Evolutionary conservation across 2,888 invertebrate genomes (phyloP).

Genomic region (Xestia sexstrigata): DNA sequence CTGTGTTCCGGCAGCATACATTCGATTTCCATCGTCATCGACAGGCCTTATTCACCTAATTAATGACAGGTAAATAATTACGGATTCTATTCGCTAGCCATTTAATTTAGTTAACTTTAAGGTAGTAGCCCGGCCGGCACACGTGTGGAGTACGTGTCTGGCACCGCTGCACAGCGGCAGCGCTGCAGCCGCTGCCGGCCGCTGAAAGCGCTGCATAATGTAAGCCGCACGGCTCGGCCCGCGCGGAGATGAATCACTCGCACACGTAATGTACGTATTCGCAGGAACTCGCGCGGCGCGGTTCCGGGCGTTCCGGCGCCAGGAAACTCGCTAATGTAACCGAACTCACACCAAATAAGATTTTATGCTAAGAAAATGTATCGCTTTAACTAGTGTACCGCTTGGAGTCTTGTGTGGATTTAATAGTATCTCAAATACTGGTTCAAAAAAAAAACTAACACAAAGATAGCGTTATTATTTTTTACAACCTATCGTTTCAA

Average conservation of each 20-base stretch:
- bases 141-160: conserved; percentile 14
- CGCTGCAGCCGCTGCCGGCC: conserved; percentile 9
- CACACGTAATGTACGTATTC: conserved; percentile 30
- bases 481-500: background rate
- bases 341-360: conserved; percentile 36
- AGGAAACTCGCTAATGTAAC: conserved; percentile 45
- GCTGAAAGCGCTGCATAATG: conserved; percentile 35
- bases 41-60: too few relatives aligned
- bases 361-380: conserved; percentile 21
- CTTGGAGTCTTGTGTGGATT: background rate
- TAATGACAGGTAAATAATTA: too few relatives aligned
- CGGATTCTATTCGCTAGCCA: too few relatives aligned
- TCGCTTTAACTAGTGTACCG: background rate
- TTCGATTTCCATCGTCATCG: too few relatives aligned
- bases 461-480: background rate
- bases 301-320: conserved; percentile 23
- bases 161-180: background rate
- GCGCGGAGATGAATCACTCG: conserved; percentile 45
- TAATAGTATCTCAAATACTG: background rate
- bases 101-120: background rate
- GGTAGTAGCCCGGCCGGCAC: background rate
- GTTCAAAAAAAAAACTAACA: background rate
- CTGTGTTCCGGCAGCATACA: too few relatives aligned
- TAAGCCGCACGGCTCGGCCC: conserved; percentile 39
- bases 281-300: conserved; percentile 6